phyloP scores from a whole-genome alignment of 2,113 vertebrate genomes.

The Alligator sinensis region DNA sequence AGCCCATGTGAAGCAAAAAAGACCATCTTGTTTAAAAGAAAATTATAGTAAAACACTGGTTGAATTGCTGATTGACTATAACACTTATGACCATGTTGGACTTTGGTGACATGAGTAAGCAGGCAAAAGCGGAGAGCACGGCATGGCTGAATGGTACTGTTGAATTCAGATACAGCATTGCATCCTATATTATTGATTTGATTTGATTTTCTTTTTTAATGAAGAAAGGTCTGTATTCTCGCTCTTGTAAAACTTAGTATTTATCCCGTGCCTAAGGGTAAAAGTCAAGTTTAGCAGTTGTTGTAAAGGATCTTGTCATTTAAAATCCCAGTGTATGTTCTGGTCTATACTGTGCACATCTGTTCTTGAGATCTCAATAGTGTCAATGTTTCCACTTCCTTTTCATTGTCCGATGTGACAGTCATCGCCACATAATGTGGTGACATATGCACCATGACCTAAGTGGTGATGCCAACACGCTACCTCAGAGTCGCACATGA shows the following conservation, averaged over 20 bases:
- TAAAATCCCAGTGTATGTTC: neutral
- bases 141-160: neutral
- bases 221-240: neutral
- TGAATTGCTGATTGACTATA: neutral
- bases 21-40: neutral
- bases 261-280: neutral
- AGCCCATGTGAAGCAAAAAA: neutral
- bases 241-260: neutral
- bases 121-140: neutral
- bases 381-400: neutral
- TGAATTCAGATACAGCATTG: neutral
- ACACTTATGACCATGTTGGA: neutral
- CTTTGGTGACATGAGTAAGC: neutral
- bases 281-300: neutral
- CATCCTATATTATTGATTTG: neutral
- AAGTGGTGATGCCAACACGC: neutral
- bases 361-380: neutral
- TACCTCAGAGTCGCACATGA: neutral
- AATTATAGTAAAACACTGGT: neutral
- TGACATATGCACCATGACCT: neutral
- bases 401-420: neutral
- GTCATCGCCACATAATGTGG: neutral
- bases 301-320: neutral
- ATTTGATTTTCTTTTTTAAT: neutral
- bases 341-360: no score